Percentiles rank a stretch among this genome's conserved stretches.
phyloP scores from a whole-genome alignment of 2,797 vertebrate genomes.

The Cirrhinus molitorella region DNA sequence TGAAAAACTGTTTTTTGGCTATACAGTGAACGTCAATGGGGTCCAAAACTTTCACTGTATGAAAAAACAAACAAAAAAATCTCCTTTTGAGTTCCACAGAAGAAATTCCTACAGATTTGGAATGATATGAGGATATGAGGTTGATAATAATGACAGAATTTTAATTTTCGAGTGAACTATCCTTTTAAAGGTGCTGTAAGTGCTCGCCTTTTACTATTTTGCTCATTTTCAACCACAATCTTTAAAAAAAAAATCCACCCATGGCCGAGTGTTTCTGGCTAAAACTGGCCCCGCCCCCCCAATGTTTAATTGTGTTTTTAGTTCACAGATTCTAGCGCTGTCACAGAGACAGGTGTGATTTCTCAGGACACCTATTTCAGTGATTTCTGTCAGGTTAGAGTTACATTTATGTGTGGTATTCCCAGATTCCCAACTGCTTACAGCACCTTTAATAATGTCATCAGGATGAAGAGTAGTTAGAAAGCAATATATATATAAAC shows the following conservation, averaged over 20 bases:
- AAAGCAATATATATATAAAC: constrained; percentile 47
- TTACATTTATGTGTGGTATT: background rate
- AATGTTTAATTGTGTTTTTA: background rate
- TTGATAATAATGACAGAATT: background rate
- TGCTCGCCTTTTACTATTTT: background rate
- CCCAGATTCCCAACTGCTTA: constrained; percentile 10
- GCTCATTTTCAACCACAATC: background rate
- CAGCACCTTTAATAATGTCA: constrained; percentile 38
- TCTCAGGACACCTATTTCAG: constrained; percentile 37
- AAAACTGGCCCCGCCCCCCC: too few species aligned
- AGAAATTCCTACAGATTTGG: background rate
- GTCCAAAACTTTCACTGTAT: too few species aligned
- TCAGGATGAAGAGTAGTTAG: constrained; percentile 19
- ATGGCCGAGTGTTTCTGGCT: too few species aligned
- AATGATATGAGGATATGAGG: background rate
- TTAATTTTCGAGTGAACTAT: background rate
- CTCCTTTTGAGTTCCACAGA: too few species aligned
- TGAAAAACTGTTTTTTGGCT: too few species aligned
- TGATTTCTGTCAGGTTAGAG: background rate
- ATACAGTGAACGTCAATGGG: too few species aligned
- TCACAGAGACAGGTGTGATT: constrained; percentile 6
- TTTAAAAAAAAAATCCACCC: too few species aligned
- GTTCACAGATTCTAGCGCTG: background rate
- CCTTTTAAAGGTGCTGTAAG: constrained; percentile 9
- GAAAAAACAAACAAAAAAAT: too few species aligned